These are phyloP conservation scores for Balanococcus diminutus DNA, from an alignment of 2,888 invertebrate species.

Conservation along the genomic window DNA sequence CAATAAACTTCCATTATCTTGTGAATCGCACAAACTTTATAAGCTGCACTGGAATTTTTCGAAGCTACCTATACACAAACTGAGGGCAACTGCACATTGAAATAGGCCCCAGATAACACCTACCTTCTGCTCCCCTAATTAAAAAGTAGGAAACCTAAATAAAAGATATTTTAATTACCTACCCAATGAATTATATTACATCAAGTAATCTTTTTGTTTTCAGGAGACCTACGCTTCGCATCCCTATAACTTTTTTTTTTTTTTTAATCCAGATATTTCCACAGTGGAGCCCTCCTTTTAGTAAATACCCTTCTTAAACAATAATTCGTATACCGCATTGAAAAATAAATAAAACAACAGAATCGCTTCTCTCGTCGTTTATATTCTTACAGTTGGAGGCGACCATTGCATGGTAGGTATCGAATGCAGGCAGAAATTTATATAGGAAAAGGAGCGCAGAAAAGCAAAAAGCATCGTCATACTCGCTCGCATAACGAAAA, in stretches of 20 bases:
- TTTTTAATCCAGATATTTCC: neutral
- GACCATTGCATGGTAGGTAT: no score
- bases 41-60: no score
- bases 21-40: no score
- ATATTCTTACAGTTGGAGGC: neutral
- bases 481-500: neutral
- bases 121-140: neutral
- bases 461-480: neutral
- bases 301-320: neutral
- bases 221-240: neutral
- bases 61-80: no score
- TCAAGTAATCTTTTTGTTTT: neutral
- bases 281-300: neutral
- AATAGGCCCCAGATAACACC: no score
- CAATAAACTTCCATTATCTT: no score
- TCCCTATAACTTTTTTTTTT: neutral
- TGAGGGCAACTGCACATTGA: no score
- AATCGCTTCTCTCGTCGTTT: neutral
- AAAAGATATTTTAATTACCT: neutral
- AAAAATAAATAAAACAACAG: constrained; percentile 31
- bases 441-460: neutral
- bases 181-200: neutral
- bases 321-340: neutral
- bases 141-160: neutral
- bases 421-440: constrained; percentile 24